Evolutionary conservation across 2,888 invertebrate species (phyloP), one percentile per base, ranked within the genome.

Genomic region (Synanthedon andrenaeformis): DNA sequence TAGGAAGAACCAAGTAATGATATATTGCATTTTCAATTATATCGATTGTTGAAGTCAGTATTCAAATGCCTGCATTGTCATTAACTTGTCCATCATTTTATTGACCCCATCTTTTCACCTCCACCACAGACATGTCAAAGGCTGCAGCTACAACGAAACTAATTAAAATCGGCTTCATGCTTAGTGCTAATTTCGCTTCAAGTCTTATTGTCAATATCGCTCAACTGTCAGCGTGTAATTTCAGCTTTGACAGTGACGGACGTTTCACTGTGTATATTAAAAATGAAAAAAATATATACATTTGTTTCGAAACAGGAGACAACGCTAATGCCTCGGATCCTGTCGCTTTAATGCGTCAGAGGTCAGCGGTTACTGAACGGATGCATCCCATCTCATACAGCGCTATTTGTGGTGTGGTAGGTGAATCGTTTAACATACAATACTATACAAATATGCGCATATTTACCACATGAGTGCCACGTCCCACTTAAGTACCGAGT

Each of bases 281-380:
- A 45, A 45, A 45, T 45, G n/a, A 51, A 48, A 54, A 28, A 49
- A 54, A 51, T 51, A 49, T 41, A 49, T 52, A 51, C 54, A 45
- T 11, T 5, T 5, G 35, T 35, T 35, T 35, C 45, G 45, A 56
- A 57, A 56, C 51, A 56, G 59, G 59, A 64, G 63, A 66, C 68
- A 67, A 65, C 62, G 59, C 53, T 72, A 73, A 76, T 72, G 70
- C 63, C 52, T 71, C 55, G 64, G 65, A 76, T 77, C 76, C 74
- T 76, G 74, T 70, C 65, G 56, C 57, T 54, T 56, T 55, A 59
- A 51, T 53, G 54, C 63, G 60, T 66, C 60, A 64, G 69, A 75
- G 83, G 82, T 84, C 84, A 84, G 67, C 74, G 69, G 66, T 74
- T 70, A 76, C 59, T 58, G 60, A 75, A 73, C 76, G 79, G 76